Evolutionary conservation across 2,797 vertebrate species (phyloP), one percentile per base, ranked within the genome.

Genomic region (Enteromius unitaeniatus): DNA sequence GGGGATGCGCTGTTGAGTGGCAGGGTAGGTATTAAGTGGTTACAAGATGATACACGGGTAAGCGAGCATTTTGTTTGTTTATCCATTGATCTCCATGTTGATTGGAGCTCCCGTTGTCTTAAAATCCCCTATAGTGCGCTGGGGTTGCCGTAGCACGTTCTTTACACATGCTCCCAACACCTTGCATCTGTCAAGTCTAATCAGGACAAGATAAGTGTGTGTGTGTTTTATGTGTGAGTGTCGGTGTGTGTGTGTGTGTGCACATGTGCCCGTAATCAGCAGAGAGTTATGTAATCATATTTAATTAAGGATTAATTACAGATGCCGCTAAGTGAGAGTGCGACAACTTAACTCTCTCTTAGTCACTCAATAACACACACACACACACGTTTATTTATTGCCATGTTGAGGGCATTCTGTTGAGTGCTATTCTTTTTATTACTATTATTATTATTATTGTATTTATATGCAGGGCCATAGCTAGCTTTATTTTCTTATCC

Each of bases 231-330:
- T 31, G 81, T 21, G 19, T 15, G 40, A 10, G 78, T 9, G 64
- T 62, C 1, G 0, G 65, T 78, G 51, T 75, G 75, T 80, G 67
- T 69, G 67, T 69, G 47, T 31, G 64, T 53, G 70, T 64, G 70
- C 26, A 23, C 72, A 51, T 79, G 82, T 85, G 83, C 45, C 73
- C 37, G 69, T 86, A 84, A 84, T 88, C 79, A 83, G 85, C 21
- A 65, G 78, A 84, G 87, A 85, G 88, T 88, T 89, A 89, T 88
- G 85, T 86, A 87, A 88, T 89, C 84, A 89, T 87, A 88, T 87
- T 87, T 84, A 86, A 87, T 89, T 88, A 89, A 85, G 81, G 81
- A 73, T 84, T 89, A 86, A 88, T 88, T 88, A 86, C 75, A 82
- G 79, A 87, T 86, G 85, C 79, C 81, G 79, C 84, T 84, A 81